These are phyloP conservation scores for Auanema sp. DNA, from an alignment of 2,888 invertebrate genomes.

Conservation along the genomic window DNA sequence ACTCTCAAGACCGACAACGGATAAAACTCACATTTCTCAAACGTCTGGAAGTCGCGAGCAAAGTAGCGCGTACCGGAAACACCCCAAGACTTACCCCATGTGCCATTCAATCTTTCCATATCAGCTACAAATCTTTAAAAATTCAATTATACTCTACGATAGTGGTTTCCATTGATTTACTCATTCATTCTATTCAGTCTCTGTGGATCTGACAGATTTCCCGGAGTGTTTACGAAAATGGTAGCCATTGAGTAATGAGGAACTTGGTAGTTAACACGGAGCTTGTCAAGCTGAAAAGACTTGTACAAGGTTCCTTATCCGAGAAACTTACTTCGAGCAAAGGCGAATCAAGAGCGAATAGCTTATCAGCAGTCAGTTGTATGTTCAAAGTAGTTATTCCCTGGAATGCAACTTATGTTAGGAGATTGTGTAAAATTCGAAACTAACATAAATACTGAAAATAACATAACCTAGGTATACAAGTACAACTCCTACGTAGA, in stretches of 20 bases:
- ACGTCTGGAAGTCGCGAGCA: slow-evolving; percentile 55
- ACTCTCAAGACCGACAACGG: neutral
- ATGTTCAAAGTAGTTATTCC: slow-evolving; percentile 59
- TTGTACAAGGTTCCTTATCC: neutral
- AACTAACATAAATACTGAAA: slow-evolving; percentile 51
- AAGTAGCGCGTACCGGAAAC: slow-evolving; percentile 57
- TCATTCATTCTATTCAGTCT: slow-evolving; percentile 49
- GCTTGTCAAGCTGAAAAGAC: slow-evolving; percentile 36
- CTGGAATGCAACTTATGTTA: slow-evolving; percentile 23
- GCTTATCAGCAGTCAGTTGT: slow-evolving; percentile 55
- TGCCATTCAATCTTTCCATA: slow-evolving; percentile 54
- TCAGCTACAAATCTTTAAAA: slow-evolving; percentile 49
- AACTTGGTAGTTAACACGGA: slow-evolving; percentile 51
- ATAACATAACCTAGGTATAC: slow-evolving; percentile 53
- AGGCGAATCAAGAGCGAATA: slow-evolving; percentile 59
- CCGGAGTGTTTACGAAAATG: slow-evolving; percentile 50
- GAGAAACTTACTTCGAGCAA: slow-evolving; percentile 35
- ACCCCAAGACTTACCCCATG: slow-evolving; percentile 55
- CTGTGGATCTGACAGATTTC: slow-evolving; percentile 45
- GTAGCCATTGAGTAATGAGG: slow-evolving; percentile 53
- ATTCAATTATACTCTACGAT: neutral
- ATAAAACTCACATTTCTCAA: slow-evolving; percentile 42
- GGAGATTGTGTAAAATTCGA: neutral
- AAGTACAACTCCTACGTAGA: slow-evolving; percentile 48
- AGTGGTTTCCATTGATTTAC: slow-evolving; percentile 12